Evolutionary conservation across 2,797 vertebrate genomes (phyloP).

Genomic region (Enoplosus armatus): DNA sequence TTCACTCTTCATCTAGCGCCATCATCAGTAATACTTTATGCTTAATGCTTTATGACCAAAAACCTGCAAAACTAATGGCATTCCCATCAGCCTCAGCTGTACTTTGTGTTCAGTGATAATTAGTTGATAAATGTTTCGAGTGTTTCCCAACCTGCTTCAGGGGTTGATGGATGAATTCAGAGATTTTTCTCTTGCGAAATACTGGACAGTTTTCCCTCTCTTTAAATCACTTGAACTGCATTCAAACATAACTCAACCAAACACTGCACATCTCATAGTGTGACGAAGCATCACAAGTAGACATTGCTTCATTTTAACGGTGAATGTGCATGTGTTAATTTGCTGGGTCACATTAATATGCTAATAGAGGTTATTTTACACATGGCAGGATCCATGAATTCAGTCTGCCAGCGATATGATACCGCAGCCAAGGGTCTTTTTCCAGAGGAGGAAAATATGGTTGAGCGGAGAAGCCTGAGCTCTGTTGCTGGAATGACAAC

Average conservation of each 20-base stretch:
- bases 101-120: background rate
- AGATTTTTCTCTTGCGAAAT: background rate
- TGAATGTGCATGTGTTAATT: conserved; percentile 10
- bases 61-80: background rate
- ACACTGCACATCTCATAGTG: too few species aligned
- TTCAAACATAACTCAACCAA: too few species aligned
- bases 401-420: conserved; percentile 23
- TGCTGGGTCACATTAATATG: conserved; percentile 1
- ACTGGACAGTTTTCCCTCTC: background rate
- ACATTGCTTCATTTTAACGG: too few species aligned
- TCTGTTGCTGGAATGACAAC: conserved; percentile 53
- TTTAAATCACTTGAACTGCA: conserved; percentile 10
- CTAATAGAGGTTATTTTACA: conserved; percentile 30
- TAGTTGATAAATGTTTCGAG: background rate
- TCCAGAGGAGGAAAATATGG: conserved; percentile 1
- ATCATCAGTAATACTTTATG: background rate
- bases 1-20: too few species aligned
- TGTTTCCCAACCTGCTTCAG: background rate
- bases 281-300: too few species aligned
- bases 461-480: conserved; percentile 37
- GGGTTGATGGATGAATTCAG: background rate
- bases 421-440: conserved; percentile 1
- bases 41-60: background rate
- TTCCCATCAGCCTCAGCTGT: background rate
- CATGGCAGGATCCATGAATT: conserved; percentile 22